These are phyloP conservation scores for Trilocha varians DNA, from an alignment of 2,888 invertebrate species.

Conservation along the genomic window DNA sequence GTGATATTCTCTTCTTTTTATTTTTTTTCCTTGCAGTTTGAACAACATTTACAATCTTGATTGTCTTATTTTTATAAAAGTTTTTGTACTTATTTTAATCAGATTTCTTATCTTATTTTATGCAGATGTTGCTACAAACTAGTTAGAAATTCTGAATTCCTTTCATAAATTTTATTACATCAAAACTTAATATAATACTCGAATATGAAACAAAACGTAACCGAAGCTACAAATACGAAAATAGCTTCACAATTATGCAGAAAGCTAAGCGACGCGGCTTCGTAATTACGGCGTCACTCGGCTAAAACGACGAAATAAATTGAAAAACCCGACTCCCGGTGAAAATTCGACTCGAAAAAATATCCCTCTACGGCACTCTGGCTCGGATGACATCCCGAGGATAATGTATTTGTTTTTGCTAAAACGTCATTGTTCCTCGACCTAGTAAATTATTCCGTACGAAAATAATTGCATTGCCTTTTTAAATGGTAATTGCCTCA, in stretches of 20 bases:
- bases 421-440: conserved; percentile 50
- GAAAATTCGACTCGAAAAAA: conserved; percentile 54
- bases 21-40: too few species aligned
- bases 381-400: conserved; percentile 46
- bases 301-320: conserved; percentile 66
- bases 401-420: conserved; percentile 63
- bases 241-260: conserved; percentile 46
- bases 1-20: too few species aligned
- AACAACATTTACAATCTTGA: too few species aligned
- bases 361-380: conserved; percentile 52
- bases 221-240: conserved; percentile 31
- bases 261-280: conserved; percentile 34
- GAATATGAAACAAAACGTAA: conserved; percentile 13
- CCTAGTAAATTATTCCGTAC: conserved; percentile 46
- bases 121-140: not conserved
- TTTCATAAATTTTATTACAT: not conserved
- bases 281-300: conserved; percentile 62
- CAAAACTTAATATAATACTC: not conserved
- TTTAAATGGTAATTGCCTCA: conserved; percentile 44
- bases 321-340: conserved; percentile 60
- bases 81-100: too few species aligned
- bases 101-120: too few species aligned
- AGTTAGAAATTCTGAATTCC: not conserved
- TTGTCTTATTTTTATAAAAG: too few species aligned
- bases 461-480: conserved; percentile 36